Conservation (phyloP, 2,113 vertebrate genomes). For the Rhadina sibilatrix region DNA sequence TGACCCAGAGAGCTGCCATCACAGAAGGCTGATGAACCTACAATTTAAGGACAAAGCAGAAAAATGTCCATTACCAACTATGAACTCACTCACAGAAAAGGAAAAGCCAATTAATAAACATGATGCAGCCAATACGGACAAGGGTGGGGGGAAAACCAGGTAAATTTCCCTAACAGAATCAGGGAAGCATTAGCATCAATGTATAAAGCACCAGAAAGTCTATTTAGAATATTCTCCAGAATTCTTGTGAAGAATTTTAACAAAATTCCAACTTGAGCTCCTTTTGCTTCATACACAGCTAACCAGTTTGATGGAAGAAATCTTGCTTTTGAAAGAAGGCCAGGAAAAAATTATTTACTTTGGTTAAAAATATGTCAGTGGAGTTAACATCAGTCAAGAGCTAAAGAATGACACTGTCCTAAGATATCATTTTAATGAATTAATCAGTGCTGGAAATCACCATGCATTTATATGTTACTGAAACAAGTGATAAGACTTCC, state of each 20-base stretch:
- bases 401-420: not conserved
- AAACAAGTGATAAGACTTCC: not conserved
- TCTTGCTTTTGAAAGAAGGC: not conserved
- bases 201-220: not conserved
- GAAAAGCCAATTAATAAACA: not conserved
- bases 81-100: fast-evolving
- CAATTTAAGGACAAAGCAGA: not conserved
- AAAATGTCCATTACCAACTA: not conserved
- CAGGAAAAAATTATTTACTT: not conserved
- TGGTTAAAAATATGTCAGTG: not conserved
- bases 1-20: not conserved
- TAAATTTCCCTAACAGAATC: not conserved
- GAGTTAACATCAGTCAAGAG: not conserved
- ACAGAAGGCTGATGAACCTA: not conserved
- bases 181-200: not conserved
- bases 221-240: not conserved
- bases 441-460: not conserved
- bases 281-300: not conserved
- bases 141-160: not conserved
- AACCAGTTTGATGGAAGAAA: not conserved
- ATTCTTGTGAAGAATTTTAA: not conserved
- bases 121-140: not conserved
- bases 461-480: not conserved
- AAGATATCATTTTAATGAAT: not conserved
- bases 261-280: not conserved